Base-by-base conservation (phyloP, 2,888 invertebrate genomes). In the Penaeus monodon region DNA sequence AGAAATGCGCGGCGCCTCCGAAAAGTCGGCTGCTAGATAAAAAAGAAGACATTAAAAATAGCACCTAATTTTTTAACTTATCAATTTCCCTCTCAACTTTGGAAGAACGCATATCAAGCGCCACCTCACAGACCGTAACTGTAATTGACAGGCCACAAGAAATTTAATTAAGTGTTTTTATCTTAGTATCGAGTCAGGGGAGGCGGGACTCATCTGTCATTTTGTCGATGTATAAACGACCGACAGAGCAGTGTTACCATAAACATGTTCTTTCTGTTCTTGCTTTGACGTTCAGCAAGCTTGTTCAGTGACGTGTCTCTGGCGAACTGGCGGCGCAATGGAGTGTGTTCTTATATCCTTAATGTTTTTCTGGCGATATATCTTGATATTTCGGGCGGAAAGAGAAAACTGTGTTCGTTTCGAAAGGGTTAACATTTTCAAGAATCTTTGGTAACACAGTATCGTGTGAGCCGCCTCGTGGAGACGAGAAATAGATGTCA, bases 151-250 rank as follows among this genome's bases (percentile, higher is more conserved):
- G 77, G 68, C 81, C 66, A 73, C 86, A 86, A 86, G 86, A 86
- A 86, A 86, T 86, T 86, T 86, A 86, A 86, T 86, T 86, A 86
- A 82, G 86, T 81, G 82, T 86, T 86, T 84, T 86, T 86, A 86
- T 86, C 86, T 86, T 86, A 86, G 78, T 86, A 86, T 86, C 81
- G 86, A 81, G 81, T 86, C 77, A 17, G 38, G 76, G 86, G 82
- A 81, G 78, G 64, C 57, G 78, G 29, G 86, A 86, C 77, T 86
- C 86, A 86, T 86, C 86, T 86, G 86, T 86, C 86, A 86, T 86
- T 86, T 86, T 86, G 86, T 86, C 86, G 86, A 86, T 86, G 81
- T 86, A 74, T 81, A 65, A 76, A 49, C 85, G 85, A 85, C 85
- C 81, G 85, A 85, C 86, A 57, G 65, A 63, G 81, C 86, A 57